Percentiles rank a stretch among this genome's conserved stretches.
Evolutionary conservation across 2,888 invertebrate species (phyloP).

Genomic region (Rotaria macrura): DNA sequence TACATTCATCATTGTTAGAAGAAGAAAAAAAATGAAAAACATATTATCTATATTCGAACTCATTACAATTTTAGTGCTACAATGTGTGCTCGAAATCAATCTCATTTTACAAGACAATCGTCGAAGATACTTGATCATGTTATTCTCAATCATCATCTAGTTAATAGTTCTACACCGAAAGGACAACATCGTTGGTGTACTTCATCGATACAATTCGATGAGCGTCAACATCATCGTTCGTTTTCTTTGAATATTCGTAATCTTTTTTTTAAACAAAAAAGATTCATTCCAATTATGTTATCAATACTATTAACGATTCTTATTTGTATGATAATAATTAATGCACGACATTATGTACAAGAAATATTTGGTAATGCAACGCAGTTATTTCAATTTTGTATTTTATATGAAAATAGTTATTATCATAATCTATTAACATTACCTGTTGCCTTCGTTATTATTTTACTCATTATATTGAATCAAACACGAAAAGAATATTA

Average conservation of each 20-base stretch:
- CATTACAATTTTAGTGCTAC: not conserved
- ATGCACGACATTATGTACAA: not conserved
- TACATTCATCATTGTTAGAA: no score
- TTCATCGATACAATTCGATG: not conserved
- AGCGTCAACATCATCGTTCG: not conserved
- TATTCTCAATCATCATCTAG: no score
- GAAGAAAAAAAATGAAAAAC: no score
- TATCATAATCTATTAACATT: conserved; percentile 1
- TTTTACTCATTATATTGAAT: not conserved
- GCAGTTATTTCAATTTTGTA: not conserved
- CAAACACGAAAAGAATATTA: not conserved
- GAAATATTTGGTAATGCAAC: not conserved
- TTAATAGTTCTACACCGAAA: not conserved
- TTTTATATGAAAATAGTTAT: conserved; percentile 12
- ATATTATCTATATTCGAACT: not conserved
- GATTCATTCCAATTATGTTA: not conserved
- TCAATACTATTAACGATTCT: not conserved
- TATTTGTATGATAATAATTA: not conserved
- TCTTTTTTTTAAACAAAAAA: conserved; percentile 5
- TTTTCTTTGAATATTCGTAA: not conserved
- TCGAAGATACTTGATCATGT: not conserved
- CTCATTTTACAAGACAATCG: not conserved
- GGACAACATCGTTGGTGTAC: not conserved
- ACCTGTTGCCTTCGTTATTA: not conserved
- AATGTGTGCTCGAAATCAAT: not conserved